Base-by-base conservation (phyloP, 2,888 invertebrate genomes). In the Anticlea derivata region DNA sequence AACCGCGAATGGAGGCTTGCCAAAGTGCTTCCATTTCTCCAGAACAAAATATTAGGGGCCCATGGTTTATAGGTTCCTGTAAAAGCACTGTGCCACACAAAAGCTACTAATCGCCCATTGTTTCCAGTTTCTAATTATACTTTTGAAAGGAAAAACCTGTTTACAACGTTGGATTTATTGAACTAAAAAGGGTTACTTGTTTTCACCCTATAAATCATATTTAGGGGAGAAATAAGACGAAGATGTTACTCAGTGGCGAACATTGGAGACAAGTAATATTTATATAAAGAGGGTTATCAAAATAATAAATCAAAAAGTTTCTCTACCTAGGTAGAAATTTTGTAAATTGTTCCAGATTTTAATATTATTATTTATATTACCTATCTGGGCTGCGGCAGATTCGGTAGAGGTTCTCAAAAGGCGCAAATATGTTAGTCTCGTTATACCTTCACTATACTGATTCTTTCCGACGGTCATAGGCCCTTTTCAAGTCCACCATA, bases 111-210 rank as follows among this genome's bases (percentile, higher is more conserved):
- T 53, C 47, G 45, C 51, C 53, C 37, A 35, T 58, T 60, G 58
- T 55, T 60, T 30, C 11, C 34, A n/a, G 13, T 52, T 55, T 55
- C 53, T 58, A 53, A 62, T 62, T 55, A 58, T 43, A 44, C 44
- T 55, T 58, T 55, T 53, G 52, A 51, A 58, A 55, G 49, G 47
- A 46, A 55, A 57, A 55, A 35, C 35, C 31, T 48, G 47, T 41
- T 49, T 47, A 46, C 41, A 50, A 31, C 55, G 17, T 47, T 24
- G 8, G 34, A 45, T 33, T 48, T 45, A 51, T 50, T 37, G n/a
- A 35, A 26, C 10, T 26, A 22, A 40, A n/a, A 39, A 29, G 40
- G 41, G 34, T 46, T 38, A 13, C 27, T 46, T 24, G 31, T 33
- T 26, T 31, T 23, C 23, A 38, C 22, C 10, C 8, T 43, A 13